Evolutionary conservation across 1,140 invertebrate genomes (phyloP).

Genomic region (Ceratina japonica): DNA sequence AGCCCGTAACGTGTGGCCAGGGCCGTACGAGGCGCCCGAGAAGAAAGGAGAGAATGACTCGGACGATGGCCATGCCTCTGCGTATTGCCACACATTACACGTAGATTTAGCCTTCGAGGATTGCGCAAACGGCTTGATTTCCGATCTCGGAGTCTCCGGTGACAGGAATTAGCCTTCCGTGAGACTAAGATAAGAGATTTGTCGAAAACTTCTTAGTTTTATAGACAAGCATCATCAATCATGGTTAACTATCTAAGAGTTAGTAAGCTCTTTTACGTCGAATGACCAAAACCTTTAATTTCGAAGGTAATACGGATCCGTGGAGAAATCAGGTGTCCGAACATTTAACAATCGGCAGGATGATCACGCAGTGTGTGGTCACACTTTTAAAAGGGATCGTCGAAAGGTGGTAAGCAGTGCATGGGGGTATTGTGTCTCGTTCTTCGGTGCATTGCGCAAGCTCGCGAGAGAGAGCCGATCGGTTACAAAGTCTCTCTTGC

Average conservation of each 20-base stretch:
- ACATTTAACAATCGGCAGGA: too few relatives aligned
- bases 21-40: slow-evolving; percentile 33
- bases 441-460: slow-evolving; percentile 54
- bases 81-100: slow-evolving; percentile 3
- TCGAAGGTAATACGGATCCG: not conserved
- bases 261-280: too few relatives aligned
- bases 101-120: slow-evolving; percentile 25
- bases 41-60: slow-evolving; percentile 29
- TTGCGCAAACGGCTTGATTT: slow-evolving; percentile 47
- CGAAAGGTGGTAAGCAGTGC: slow-evolving; percentile 13
- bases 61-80: slow-evolving; percentile 39
- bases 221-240: too few relatives aligned
- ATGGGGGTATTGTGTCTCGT: slow-evolving; percentile 36
- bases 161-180: slow-evolving; percentile 21
- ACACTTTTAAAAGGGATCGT: not conserved
- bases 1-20: slow-evolving; percentile 74
- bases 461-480: slow-evolving; percentile 58
- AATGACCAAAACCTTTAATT: not conserved
- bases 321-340: too few relatives aligned
- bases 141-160: slow-evolving; percentile 31
- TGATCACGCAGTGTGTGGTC: not conserved
- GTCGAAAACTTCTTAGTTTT: not conserved
- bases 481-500: slow-evolving; percentile 70
- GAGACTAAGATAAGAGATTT: not conserved
- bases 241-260: too few relatives aligned